Evolutionary conservation across 1,140 invertebrate genomes (phyloP), one percentile per base, ranked within the genome.

Genomic region (Drosophila pachea): DNA sequence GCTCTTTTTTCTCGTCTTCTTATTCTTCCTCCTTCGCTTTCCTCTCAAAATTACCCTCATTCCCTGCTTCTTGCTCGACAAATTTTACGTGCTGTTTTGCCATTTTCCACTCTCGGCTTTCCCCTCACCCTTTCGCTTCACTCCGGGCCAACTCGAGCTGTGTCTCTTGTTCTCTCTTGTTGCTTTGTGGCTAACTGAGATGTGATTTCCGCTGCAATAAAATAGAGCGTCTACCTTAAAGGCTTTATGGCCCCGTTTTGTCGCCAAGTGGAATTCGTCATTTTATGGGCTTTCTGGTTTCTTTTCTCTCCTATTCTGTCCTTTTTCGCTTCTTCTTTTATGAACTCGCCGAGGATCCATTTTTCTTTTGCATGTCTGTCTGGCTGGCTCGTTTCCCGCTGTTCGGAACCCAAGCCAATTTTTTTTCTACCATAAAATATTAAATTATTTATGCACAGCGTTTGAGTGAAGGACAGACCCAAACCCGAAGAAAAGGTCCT

Each of bases 151-250:
- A n/a, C n/a, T 36, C 31, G 14, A 22, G 22, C n/a, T n/a, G 5
- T 40, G 16, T 54, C 16, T 36, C 14, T 50, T 64, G 53, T 22
- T 40, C 22, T 40, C 9, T n/a, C 8, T 40, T 3, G n/a, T 50
- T 50, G 47, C 61, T 65, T 68, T 63, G 31, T 47, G 40, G 60
- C 43, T 63, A 59, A 66, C 52, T 52, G 73, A 67, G 76, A 76
- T 83, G 79, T 76, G 79, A 83, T 83, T 83, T 83, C 69, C 68
- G 66, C 68, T 70, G 76, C 81, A 83, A 84, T 83, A 83, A 83
- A 83, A 84, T 76, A 69, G 76, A 84, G 73, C 53, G 75, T 67
- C 79, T 83, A 83, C 79, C 79, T 83, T 83, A 84, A 83, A 83
- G 79, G 81, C 79, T 83, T 83, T 84, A 83, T 79, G 60, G 65